Base-by-base conservation (phyloP, 2,113 vertebrate genomes). In the Pelvicachromis taeniatus region DNA sequence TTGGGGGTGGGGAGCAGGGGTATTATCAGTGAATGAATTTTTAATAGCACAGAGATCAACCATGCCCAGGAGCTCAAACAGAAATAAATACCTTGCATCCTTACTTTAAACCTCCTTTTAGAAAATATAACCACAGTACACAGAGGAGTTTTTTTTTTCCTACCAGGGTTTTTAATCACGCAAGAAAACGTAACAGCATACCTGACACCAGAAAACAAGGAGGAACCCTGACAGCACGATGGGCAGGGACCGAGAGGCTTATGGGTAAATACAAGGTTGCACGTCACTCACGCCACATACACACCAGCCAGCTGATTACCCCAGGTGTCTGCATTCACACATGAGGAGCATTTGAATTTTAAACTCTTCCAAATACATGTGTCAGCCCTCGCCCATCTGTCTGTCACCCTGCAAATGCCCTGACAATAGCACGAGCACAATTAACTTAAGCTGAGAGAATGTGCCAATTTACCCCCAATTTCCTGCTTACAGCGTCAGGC, bases 271-370 rank as follows among this genome's bases (percentile, higher is more conserved):
- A 84, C 77, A 83, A 38, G 38, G 3, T 45, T 38, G 83, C 75
- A 87, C 50, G 87, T 85, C 89, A 87, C 85, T 88, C 86, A 91
- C 79, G 78, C 63, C 73, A 81, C 78, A 81, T n/a, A 81, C 81
- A 85, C 87, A 38, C 59, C 59, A 78, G 81, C 81, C 56, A 87
- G 78, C 84, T 93, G 92, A 94, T 91, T 93, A 93, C 79, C 90
- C 86, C 86, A 95, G 93, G 94, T 94, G 93, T 93, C 91, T 88
- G 85, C 68, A 91, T 93, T 92, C 91, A 93, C 84, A 92, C 93
- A 92, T 87, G 84, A 87, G 87, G 81, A 93, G 88, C 81, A 82
- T 93, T 89, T 94, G 90, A 94, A 93, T 94, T 93, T 92, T 93
- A 93, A 94, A 93, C 88, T 91, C 85, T 77, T 80, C 91, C 88